Base-by-base conservation (phyloP, 2,113 vertebrate genomes). In the Lamprologus speciosus region DNA sequence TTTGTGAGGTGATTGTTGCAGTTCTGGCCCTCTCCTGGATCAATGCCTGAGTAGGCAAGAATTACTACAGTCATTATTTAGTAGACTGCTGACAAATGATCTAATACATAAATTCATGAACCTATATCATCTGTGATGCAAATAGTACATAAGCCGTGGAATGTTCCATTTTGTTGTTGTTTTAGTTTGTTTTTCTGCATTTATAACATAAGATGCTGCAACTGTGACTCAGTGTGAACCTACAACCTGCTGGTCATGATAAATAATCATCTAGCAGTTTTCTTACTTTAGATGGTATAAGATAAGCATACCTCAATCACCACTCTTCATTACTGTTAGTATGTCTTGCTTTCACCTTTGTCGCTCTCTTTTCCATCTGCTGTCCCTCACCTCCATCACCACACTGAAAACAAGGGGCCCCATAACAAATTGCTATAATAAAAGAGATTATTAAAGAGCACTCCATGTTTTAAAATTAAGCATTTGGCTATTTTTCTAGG, bases 381-480 rank as follows among this genome's bases (percentile, higher is more conserved):
- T 83, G 37, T 60, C 75, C 21, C 40, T 85, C 37, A 87, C 78
- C 83, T 90, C 28, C 81, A 70, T 55, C 55, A 68, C 19, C 70
- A 23, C 54, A 55, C 50, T 80, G 80, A 68, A 85, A 57, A 83
- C 75, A 63, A 82, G 80, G 37, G 28, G 55, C 47, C 75, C 7
- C 1, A 57, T 88, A 88, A 92, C 87, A 93, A 91, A 93, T 85
- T 83, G 85, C 83, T 63, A n/a, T 87, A 86, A 94, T 95, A 91
- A 94, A 95, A 89, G 9, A 91, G 86, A 94, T 93, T 93, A 93
- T 86, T 89, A 90, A 94, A 89, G 73, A 92, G 53, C 35, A 26
- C 85, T 81, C 19, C 57, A 85, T 90, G 50, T 87, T 93, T 89
- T 92, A 84, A 23, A 93, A 91, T 84, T 91, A 90, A 87, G 57